Evolutionary conservation across 2,113 vertebrate species (phyloP).

Genomic region (Merops nubicus): DNA sequence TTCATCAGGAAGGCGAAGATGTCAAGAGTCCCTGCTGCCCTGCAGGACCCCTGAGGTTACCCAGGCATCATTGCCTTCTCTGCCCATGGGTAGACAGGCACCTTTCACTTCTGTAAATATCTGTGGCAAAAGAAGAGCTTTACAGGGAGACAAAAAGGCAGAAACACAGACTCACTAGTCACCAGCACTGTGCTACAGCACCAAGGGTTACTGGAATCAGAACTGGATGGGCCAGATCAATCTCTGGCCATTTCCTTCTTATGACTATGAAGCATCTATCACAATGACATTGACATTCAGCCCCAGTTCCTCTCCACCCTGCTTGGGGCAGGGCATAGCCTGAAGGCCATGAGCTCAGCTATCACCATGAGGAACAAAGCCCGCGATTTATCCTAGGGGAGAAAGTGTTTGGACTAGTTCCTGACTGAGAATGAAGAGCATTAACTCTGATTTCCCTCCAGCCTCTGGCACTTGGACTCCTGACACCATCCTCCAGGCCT

Average conservation of each 20-base stretch:
- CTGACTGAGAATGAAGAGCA: background rate
- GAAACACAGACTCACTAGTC: background rate
- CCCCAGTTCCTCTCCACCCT: background rate
- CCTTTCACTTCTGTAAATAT: background rate
- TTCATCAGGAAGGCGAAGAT: background rate
- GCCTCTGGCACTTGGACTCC: background rate
- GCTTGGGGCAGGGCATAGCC: background rate
- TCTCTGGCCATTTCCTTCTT: background rate
- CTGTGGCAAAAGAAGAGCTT: background rate
- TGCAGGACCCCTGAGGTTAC: background rate
- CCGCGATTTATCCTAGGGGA: accelerated
- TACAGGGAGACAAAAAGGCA: background rate
- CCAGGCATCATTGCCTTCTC: background rate
- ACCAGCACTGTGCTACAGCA: accelerated
- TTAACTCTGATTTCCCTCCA: background rate
- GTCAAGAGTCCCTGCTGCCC: background rate
- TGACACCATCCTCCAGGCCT: background rate
- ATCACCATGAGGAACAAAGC: background rate
- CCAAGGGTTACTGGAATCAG: background rate
- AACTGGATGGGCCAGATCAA: accelerated
- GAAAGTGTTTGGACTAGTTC: background rate
- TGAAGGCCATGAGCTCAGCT: background rate
- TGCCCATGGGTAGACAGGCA: background rate
- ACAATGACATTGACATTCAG: background rate
- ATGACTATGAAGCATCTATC: background rate